A percentile compares a stretch with the other conserved stretches of the same genome.
These are phyloP conservation scores for Ophraella communa DNA, from an alignment of 2,888 invertebrate species.

Conservation along the genomic window DNA sequence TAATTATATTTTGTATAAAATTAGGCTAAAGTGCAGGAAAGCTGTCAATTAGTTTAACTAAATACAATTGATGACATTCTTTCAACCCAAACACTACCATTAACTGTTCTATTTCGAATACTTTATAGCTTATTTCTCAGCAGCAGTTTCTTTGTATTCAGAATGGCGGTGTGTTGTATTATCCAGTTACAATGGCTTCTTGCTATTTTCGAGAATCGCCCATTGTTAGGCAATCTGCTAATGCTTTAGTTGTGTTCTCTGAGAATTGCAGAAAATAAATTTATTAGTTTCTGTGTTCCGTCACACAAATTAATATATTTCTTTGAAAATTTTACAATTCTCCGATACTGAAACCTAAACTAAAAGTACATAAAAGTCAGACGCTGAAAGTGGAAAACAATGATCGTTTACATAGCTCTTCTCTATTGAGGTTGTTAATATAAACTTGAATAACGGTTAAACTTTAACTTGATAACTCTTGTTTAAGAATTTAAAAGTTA, in stretches of 20 bases:
- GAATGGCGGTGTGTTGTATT: slow-evolving; percentile 18
- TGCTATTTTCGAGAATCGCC: slow-evolving; percentile 24
- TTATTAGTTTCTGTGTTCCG: slow-evolving; percentile 22
- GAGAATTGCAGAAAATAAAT: slow-evolving; percentile 29
- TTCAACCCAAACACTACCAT: neutral
- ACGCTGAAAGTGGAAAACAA: neutral
- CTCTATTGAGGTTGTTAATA: neutral
- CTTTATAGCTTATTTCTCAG: slow-evolving; percentile 21
- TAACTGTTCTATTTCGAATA: neutral
- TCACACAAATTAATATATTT: slow-evolving; percentile 29
- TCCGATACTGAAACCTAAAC: neutral
- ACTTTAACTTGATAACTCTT: neutral
- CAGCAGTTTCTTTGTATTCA: slow-evolving; percentile 23
- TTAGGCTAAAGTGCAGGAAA: neutral
- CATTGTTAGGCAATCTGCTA: slow-evolving; percentile 33
- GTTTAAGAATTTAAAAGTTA: neutral
- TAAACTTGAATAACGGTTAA: neutral
- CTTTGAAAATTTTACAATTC: slow-evolving; percentile 13
- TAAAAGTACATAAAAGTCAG: neutral
- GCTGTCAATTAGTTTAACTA: neutral
- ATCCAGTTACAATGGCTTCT: slow-evolving; percentile 29
- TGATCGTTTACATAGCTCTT: neutral
- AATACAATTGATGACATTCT: neutral
- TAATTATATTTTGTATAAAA: neutral
- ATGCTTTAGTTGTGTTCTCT: slow-evolving; percentile 35